These are phyloP conservation scores for Notothenia coriiceps DNA, from an alignment of 2,113 vertebrate genomes.

Conservation along the genomic window DNA sequence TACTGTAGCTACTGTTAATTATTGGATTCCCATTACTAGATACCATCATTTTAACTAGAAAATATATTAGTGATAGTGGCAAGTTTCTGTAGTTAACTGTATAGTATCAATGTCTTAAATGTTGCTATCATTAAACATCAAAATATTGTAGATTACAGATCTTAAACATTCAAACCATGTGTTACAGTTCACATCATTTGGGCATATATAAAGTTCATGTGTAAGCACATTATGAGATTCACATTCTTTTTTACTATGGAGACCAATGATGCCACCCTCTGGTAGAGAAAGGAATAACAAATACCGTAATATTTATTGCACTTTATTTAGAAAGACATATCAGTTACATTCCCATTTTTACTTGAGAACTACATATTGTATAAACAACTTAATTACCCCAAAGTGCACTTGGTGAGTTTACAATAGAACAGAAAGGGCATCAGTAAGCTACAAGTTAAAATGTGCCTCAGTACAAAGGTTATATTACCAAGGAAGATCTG, in stretches of 20 bases:
- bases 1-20: not conserved
- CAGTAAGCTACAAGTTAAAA: slow-evolving; percentile 31
- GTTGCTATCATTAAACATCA: not conserved
- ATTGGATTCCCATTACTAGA: not conserved
- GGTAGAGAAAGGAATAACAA: slow-evolving; percentile 56
- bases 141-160: not conserved
- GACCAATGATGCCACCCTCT: slow-evolving; percentile 70
- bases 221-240: not conserved
- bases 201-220: slow-evolving; percentile 4
- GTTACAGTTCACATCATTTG: not conserved
- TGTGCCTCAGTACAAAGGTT: slow-evolving; percentile 24
- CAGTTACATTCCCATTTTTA: slow-evolving; percentile 18
- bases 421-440: slow-evolving; percentile 53
- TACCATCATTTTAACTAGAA: not conserved
- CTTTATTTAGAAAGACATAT: slow-evolving; percentile 78
- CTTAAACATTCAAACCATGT: not conserved
- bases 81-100: not conserved
- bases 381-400: slow-evolving; percentile 34
- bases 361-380: slow-evolving; percentile 5
- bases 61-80: too few species aligned
- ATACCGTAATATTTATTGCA: slow-evolving; percentile 43
- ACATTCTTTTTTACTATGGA: not conserved
- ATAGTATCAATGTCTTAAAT: not conserved
- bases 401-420: slow-evolving; percentile 50
- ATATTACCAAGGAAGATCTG: slow-evolving; percentile 18